Base-by-base conservation (phyloP, 1,140 invertebrate genomes). In the Diplogasteroides magnus region DNA sequence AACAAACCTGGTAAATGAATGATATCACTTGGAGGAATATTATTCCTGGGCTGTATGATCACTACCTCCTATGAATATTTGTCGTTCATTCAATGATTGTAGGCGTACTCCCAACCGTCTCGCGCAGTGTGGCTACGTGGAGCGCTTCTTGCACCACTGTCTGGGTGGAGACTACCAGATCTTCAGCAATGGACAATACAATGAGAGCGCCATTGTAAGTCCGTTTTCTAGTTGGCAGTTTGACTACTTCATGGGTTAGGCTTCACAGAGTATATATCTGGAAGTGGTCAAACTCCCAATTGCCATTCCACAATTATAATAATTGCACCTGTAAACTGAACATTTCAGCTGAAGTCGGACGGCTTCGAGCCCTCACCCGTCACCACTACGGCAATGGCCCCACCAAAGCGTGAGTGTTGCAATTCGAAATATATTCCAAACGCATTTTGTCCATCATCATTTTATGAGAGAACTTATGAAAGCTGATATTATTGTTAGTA, bases 71-170 rank as follows among this genome's bases (percentile, higher is more conserved):
- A 48, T 48, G 6, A 11, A 48, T 48, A 48, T 48, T 11, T 6
- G 19, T 6, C 19, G 37, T 48, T 48, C 37, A 48, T 48, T 48
- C 37, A 48, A 48, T 48, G 19, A 48, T 48, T 48, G 6, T 19
- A 48, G 37, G 19, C 37, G 37, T 48, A 19, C 68, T 15, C 65
- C 66, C 6, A 76, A 76, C 56, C 55, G 61, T 28, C 64, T 76
- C 29, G 69, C 75, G 14, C 67, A 74, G 31, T 57, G 61, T 25
- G 74, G 74, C 28, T 64, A 67, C 59, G 69, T 75, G 15, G 74
- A 75, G 48, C 71, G 62, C 14, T 75, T 75, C 64, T 48, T 75
- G 2, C 58, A 69, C 15, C 37, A 61, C n/a, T 75, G 74, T 63
- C 32, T 75, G 29, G 63, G 70, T 2, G 74, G 74, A 59, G 71